Conservation (phyloP, 2,888 invertebrate genomes). For the Eudasyphora cyanicolor region DNA sequence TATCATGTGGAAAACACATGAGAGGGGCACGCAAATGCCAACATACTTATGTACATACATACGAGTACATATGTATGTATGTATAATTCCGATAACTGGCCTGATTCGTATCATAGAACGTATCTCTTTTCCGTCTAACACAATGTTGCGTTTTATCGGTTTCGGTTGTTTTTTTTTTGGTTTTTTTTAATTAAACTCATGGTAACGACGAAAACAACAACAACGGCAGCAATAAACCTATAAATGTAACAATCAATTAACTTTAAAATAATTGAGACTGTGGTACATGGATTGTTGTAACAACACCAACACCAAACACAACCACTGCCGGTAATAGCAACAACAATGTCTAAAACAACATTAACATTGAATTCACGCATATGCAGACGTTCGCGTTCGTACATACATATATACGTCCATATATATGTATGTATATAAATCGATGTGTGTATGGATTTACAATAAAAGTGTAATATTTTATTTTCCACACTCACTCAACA, state of each 20-base stretch:
- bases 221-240: neutral
- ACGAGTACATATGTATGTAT: neutral
- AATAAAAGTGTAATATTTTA: constrained; percentile 38
- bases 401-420: neutral
- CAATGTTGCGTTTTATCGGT: neutral
- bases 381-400: neutral
- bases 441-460: constrained; percentile 18
- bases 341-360: neutral
- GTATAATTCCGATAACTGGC: neutral
- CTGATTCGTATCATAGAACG: neutral
- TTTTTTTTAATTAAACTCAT: constrained; percentile 26
- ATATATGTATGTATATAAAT: neutral
- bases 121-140: neutral
- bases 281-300: constrained; percentile 23
- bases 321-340: neutral
- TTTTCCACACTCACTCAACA: constrained; percentile 38
- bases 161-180: neutral
- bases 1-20: no score
- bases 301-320: neutral
- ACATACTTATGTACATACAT: neutral
- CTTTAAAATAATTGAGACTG: constrained; percentile 24
- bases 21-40: neutral
- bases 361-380: neutral
- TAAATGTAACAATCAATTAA: constrained; percentile 36
- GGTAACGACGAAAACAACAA: neutral